Evolutionary conservation across 2,797 vertebrate species (phyloP), one percentile per base, ranked within the genome.

Genomic region (Fistularia tabacaria): DNA sequence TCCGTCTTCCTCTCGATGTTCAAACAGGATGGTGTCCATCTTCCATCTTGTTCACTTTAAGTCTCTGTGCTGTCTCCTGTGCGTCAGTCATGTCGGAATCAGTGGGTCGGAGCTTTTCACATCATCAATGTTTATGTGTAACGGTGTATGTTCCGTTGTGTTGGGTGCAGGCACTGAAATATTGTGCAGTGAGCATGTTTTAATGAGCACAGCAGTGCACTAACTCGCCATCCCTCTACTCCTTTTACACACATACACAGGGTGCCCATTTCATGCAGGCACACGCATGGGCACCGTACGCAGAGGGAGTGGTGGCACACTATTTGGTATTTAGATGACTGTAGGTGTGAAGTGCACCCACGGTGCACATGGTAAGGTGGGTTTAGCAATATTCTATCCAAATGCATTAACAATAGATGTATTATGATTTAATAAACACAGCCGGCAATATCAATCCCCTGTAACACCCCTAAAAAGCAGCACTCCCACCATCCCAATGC

Each of bases 91-190:
- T 59, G 45, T 76, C 62, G 61, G 54, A 66, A 67, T 62, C 50
- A 50, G 49, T 66, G 63, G 71, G 59, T 76, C 62, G 59, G 57
- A 68, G 69, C 52, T 72, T 65, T 73, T 65, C 43, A 48, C 25
- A 5, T 25, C 25, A 25, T 25, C 2, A 48, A 60, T 63, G 59
- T 63, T 47, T 50, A 36, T 74, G 65, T 64, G 51, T 67, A 59
- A 51, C 50, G 38, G 66, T 55, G 57, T 64, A 52, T 77, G 62
- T 76, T 69, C 58, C 43, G 46, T 49, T 62, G 59, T 61, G 76
- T 70, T 80, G 76, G 84, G 74, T 85, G 65, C 84, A 84, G 86
- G 86, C 85, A 85, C 74, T 82, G 74, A 78, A 82, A 80, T 54
- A 64, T 77, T 84, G 82, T 79, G 81, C 76, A 40, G 64, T 83